Evolutionary conservation across 2,113 vertebrate genomes (phyloP), one percentile per base, ranked within the genome.

Genomic region (Ceyx cyanopectus): DNA sequence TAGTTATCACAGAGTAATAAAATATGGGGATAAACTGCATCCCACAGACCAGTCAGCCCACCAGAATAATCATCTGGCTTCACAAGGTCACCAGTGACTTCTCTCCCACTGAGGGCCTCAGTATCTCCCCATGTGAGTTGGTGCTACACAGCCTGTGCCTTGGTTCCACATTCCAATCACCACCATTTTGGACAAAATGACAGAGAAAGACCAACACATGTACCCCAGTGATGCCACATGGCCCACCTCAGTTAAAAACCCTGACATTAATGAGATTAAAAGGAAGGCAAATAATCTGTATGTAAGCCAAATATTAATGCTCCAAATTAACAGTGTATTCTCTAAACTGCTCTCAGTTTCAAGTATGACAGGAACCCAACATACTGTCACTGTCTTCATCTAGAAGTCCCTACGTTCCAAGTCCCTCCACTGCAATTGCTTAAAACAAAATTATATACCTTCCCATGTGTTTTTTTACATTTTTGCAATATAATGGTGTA

Each of bases 41-140:
- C 41, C 34, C 37, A 87, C 15, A 27, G 70, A 82, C 23, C 45
- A 79, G 29, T 2, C 45, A 81, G 81, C 6, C 3, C 19, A 69
- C 10, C 12, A 80, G 5, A 81, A 68, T 6, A 24, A 51, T 27
- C 43, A 53, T 11, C 10, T 73, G 27, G 14, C 8, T 86, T 86
- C 32, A 83, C 32, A 83, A 15, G 68, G 30, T 29, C 11, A 57
- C 21, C 56, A 72, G 5, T 2, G 4, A 6, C 8, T 23, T 6
- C 14, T 30, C 6, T 34, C 21, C 40, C 2, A 0, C 9, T 2
- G 1, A 65, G 3, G 2, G 15, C 26, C 7, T 69, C 54, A 15
- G 60, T 29, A 6, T 24, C 23, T 53, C 41, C 20, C 32, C 56
- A 12, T 0, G 2, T 7, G 4, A 73, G 4, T 34, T 61, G 22